Percentiles rank a stretch among this genome's conserved stretches.
phyloP scores from a whole-genome alignment of 2,888 invertebrate species.

The Thumatha senex region DNA sequence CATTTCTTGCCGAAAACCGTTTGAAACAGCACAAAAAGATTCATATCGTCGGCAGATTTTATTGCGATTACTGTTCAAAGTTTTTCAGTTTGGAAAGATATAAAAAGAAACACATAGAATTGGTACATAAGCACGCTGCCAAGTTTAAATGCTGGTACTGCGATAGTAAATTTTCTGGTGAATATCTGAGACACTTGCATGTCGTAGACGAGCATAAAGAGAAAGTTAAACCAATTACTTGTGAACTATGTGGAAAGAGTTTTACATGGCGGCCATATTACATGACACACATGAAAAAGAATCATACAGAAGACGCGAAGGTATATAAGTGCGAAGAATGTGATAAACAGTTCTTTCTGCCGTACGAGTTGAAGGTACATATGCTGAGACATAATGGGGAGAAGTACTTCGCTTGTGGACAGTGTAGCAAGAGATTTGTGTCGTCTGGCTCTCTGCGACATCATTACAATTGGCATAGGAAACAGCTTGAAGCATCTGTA shows the following conservation, averaged over 20 bases:
- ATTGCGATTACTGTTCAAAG: constrained; percentile 71
- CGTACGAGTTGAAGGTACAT: constrained; percentile 21
- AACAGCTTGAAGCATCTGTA: neutral
- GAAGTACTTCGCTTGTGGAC: constrained; percentile 17
- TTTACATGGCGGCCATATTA: constrained; percentile 72
- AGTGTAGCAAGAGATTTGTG: constrained; percentile 33
- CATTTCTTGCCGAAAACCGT: constrained; percentile 45
- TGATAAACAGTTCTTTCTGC: constrained; percentile 19
- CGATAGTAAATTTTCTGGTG: constrained; percentile 39
- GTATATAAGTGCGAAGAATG: constrained; percentile 44
- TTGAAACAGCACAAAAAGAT: constrained; percentile 62
- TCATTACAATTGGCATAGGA: constrained; percentile 38
- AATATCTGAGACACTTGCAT: constrained; percentile 48
- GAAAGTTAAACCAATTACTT: constrained; percentile 43
- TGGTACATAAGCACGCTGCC: constrained; percentile 42
- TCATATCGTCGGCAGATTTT: constrained; percentile 64
- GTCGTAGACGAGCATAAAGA: constrained; percentile 47
- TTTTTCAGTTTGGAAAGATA: constrained; percentile 62
- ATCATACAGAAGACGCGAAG: constrained; percentile 46
- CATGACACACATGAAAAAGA: constrained; percentile 59
- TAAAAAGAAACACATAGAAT: constrained; percentile 48
- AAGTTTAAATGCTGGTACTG: constrained; percentile 56
- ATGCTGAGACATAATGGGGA: constrained; percentile 1
- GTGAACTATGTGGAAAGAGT: constrained; percentile 62
- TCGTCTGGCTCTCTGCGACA: constrained; percentile 34